Conservation (phyloP, 2,888 invertebrate genomes). For the Chymomyza amoena region DNA sequence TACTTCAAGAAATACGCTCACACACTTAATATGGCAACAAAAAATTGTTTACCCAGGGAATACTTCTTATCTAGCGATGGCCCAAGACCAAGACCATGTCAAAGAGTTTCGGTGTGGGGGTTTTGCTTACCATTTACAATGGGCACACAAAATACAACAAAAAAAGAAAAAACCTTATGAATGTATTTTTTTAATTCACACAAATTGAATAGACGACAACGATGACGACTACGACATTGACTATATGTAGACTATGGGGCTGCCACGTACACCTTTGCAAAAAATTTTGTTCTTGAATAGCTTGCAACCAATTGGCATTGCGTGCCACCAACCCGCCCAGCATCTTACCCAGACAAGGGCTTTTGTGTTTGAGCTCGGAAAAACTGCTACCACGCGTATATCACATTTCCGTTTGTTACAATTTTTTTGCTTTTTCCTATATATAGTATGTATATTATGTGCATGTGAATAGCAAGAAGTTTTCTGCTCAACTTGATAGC, state of each 20-base stretch:
- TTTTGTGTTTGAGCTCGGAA: constrained; percentile 44
- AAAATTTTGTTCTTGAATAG: constrained; percentile 31
- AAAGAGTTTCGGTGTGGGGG: constrained; percentile 20
- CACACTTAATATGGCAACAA: constrained; percentile 7
- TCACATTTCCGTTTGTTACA: constrained; percentile 70
- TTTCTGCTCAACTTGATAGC: constrained; percentile 72
- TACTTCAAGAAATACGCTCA: constrained; percentile 47
- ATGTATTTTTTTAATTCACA: constrained; percentile 55
- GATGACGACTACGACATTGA: constrained; percentile 45
- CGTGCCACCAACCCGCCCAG: neutral
- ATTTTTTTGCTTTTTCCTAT: constrained; percentile 51
- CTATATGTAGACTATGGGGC: neutral
- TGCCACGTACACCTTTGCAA: neutral
- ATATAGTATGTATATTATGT: constrained; percentile 10
- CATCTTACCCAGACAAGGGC: constrained; percentile 30
- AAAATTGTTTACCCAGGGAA: neutral
- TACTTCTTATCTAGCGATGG: constrained; percentile 55
- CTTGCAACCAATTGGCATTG: constrained; percentile 54
- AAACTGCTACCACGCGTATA: constrained; percentile 53
- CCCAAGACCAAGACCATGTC: constrained; percentile 61
- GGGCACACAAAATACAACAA: neutral
- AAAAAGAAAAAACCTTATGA: neutral
- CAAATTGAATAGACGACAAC: constrained; percentile 62
- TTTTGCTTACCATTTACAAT: neutral
- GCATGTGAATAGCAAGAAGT: constrained; percentile 64